A percentile compares a stretch with the other conserved stretches of the same genome.
Conservation (phyloP, 2,797 vertebrate species). For the Rhinatrema bivittatum region DNA sequence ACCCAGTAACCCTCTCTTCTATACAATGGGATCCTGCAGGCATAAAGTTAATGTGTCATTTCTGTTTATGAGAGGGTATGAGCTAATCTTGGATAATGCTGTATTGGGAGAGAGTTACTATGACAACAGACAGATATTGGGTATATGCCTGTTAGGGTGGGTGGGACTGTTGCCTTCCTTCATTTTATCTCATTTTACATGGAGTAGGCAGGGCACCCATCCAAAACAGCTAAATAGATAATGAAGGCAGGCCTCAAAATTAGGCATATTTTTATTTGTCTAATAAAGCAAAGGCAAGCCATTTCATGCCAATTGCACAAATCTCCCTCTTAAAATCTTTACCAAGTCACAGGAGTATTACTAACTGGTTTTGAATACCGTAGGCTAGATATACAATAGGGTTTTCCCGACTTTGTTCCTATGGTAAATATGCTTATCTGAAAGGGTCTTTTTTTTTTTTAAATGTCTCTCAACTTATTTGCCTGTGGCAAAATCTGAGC, state of each 20-base stretch:
- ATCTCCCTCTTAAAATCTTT: not conserved
- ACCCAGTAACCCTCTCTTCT: no score
- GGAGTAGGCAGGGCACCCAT: constrained; percentile 24
- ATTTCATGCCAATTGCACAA: constrained; percentile 10
- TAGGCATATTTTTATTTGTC: constrained; percentile 1
- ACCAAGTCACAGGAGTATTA: no score
- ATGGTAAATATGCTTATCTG: no score
- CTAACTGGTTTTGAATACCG: no score
- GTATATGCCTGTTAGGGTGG: constrained; percentile 14
- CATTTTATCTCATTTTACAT: constrained; percentile 27
- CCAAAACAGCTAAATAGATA: constrained; percentile 31
- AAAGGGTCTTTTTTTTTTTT: no score
- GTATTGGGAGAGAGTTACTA: constrained; percentile 26
- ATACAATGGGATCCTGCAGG: no score
- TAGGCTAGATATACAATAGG: no score
- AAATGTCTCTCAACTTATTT: no score
- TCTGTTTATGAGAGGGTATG: not conserved
- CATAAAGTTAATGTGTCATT: no score
- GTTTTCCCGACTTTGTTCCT: no score
- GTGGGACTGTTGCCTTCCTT: constrained; percentile 14
- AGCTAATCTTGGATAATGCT: constrained; percentile 25
- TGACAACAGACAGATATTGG: constrained; percentile 36
- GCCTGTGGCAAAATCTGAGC: no score
- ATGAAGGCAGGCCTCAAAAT: not conserved
- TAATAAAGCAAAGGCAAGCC: constrained; percentile 14